Evolutionary conservation across 2,888 invertebrate species (phyloP).

Genomic region (Drosophila tripunctata): DNA sequence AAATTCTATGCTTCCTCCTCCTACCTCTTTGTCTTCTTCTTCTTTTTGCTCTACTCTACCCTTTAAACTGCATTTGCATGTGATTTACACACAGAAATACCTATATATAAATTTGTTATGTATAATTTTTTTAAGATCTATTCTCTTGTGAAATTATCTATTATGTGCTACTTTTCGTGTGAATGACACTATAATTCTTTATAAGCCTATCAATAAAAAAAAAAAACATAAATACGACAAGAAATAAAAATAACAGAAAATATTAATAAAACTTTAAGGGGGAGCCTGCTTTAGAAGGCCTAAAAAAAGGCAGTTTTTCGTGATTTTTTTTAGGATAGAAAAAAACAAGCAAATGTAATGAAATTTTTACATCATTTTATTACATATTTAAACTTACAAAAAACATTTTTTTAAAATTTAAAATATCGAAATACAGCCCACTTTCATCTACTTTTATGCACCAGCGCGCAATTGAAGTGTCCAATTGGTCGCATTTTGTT

Average conservation of each 20-base stretch:
- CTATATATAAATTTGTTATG: conserved; percentile 52
- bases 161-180: conserved; percentile 54
- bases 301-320: too few relatives aligned
- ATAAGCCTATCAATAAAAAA: conserved; percentile 52
- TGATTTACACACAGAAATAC: conserved; percentile 45
- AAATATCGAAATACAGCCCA: too few relatives aligned
- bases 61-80: conserved; percentile 40
- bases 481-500: too few relatives aligned
- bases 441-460: too few relatives aligned
- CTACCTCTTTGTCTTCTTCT: too few relatives aligned
- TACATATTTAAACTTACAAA: too few relatives aligned
- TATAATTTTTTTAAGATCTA: conserved; percentile 64
- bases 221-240: conserved; percentile 26
- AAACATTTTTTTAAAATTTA: too few relatives aligned
- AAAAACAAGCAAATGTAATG: too few relatives aligned
- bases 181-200: conserved; percentile 62
- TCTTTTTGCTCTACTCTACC: conserved; percentile 7
- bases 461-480: too few relatives aligned
- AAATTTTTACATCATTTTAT: too few relatives aligned
- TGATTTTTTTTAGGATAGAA: too few relatives aligned
- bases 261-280: not conserved
- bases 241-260: conserved; percentile 1
- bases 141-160: conserved; percentile 71
- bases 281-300: too few relatives aligned
- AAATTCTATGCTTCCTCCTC: conserved; percentile 20